These are phyloP conservation scores for Varecia variegata DNA, from an alignment of 2,797 vertebrate genomes.

Conservation along the genomic window DNA sequence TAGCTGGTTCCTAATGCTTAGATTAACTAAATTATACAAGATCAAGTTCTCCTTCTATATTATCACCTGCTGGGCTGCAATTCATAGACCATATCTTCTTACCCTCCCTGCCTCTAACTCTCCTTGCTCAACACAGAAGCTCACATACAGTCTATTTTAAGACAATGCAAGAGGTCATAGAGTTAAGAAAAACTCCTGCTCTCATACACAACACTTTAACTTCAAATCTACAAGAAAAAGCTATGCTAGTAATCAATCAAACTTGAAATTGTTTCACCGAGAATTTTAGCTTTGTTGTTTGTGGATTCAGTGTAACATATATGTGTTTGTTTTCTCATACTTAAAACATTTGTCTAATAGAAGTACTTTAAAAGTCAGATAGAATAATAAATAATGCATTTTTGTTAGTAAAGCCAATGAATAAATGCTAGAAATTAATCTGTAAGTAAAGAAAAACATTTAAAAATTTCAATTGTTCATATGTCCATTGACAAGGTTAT, in stretches of 20 bases:
- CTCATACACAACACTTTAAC: neutral
- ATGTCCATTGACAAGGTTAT: neutral
- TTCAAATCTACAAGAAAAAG: neutral
- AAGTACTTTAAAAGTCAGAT: constrained; percentile 43
- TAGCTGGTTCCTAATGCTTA: neutral
- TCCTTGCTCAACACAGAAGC: neutral
- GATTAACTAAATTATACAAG: neutral
- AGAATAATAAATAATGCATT: constrained; percentile 52
- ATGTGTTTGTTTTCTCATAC: constrained; percentile 23
- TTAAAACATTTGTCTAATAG: neutral
- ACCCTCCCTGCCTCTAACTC: neutral
- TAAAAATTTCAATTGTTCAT: neutral
- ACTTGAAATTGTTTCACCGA: neutral
- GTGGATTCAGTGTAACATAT: neutral
- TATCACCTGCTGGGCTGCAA: neutral
- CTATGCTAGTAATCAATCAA: neutral
- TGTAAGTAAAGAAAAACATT: constrained; percentile 29
- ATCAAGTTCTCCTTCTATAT: neutral
- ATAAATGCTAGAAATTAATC: constrained; percentile 47
- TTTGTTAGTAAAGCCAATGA: constrained; percentile 52
- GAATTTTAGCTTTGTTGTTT: neutral
- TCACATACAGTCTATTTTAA: no score
- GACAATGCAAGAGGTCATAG: no score
- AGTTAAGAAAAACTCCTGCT: no score
- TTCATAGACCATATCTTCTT: accelerated